Evolutionary conservation across 2,797 vertebrate genomes (phyloP).

Genomic region (Rallus crepitans): DNA sequence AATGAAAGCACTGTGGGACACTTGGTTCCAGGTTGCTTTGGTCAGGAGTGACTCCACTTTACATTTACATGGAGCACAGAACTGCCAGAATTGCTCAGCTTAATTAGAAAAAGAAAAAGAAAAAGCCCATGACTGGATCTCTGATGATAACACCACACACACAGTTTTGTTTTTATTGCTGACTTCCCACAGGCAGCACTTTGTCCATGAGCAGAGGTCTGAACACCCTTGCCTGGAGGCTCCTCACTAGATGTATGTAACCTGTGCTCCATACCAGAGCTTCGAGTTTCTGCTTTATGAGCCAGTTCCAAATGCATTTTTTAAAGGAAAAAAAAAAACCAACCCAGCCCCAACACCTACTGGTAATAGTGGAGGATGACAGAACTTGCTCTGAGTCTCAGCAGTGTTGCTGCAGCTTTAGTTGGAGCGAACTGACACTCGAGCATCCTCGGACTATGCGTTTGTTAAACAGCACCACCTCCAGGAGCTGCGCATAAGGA

Average conservation of each 20-base stretch:
- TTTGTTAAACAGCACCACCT: constrained; percentile 59
- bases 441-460: background rate
- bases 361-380: background rate
- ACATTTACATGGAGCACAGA: background rate
- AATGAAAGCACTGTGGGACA: background rate
- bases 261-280: background rate
- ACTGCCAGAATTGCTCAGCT: background rate
- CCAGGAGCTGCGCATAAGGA: constrained; percentile 33
- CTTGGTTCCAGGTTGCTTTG: background rate
- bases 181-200: background rate
- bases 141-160: background rate
- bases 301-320: background rate
- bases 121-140: background rate
- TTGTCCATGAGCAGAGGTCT: background rate
- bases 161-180: background rate
- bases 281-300: background rate
- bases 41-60: background rate
- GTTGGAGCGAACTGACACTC: rapidly evolving
- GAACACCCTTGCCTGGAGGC: background rate
- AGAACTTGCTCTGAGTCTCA: background rate
- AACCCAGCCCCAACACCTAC: background rate
- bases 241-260: background rate
- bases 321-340: background rate
- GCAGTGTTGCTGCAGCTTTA: background rate
- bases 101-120: background rate